These are phyloP conservation scores for Sphenodon punctatus DNA, from an alignment of 2,797 vertebrate species.

Conservation along the genomic window DNA sequence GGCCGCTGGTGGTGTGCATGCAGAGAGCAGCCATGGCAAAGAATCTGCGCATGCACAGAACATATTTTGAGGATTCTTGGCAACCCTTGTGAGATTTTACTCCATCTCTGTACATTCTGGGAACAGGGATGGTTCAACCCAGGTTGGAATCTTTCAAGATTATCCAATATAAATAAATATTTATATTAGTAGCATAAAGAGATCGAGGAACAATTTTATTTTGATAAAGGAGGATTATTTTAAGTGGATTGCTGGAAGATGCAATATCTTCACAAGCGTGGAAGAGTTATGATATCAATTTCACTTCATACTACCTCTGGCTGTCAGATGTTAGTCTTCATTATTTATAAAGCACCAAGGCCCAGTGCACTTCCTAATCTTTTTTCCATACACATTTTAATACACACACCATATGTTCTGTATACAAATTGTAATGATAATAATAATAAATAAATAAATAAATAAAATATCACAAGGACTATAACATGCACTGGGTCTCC, in stretches of 20 bases:
- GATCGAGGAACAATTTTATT: not conserved
- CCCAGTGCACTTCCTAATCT: not conserved
- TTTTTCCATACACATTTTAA: not conserved
- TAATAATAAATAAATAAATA: too few species aligned
- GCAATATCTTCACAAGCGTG: not conserved
- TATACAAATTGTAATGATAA: not conserved
- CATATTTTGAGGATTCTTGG: too few species aligned
- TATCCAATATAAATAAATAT: too few species aligned
- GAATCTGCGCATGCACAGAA: too few species aligned
- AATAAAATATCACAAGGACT: too few species aligned
- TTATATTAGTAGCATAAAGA: not conserved
- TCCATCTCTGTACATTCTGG: too few species aligned
- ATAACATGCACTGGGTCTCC: too few species aligned
- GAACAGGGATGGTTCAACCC: too few species aligned
- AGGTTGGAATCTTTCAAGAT: too few species aligned
- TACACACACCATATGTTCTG: not conserved
- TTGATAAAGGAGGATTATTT: not conserved
- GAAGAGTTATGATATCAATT: not conserved
- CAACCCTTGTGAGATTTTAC: too few species aligned
- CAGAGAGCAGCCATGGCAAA: too few species aligned
- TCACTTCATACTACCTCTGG: not conserved
- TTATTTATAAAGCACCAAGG: conserved; percentile 15
- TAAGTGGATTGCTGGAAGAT: not conserved
- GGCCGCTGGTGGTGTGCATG: too few species aligned
- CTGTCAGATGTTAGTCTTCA: conserved; percentile 18